Evolutionary conservation across 1,140 invertebrate genomes (phyloP).

Genomic region (Pararge aegeria): DNA sequence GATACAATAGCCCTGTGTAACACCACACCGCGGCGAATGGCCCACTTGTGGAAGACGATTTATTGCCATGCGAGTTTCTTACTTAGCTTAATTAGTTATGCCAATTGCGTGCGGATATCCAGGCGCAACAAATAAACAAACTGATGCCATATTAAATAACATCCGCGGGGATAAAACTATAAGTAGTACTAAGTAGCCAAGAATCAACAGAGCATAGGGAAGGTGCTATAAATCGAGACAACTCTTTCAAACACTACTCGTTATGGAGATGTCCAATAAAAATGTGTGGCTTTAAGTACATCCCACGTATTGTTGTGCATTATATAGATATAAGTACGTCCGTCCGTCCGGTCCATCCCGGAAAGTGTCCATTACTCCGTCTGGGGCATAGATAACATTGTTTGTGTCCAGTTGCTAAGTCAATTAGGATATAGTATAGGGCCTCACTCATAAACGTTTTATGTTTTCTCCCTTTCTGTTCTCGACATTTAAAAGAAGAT

Average conservation of each 20-base stretch:
- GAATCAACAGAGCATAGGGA: no score
- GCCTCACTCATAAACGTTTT: no score
- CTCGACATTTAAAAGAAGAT: no score
- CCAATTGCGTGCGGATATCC: background rate
- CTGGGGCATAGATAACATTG: constrained; percentile 14
- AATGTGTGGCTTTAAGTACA: constrained; percentile 5
- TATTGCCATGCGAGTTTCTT: background rate
- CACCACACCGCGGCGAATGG: background rate
- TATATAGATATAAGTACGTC: constrained; percentile 1
- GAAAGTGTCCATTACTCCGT: constrained; percentile 8
- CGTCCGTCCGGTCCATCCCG: constrained; percentile 10
- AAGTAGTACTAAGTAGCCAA: no score
- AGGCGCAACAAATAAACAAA: no score
- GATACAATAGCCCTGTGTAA: constrained; percentile 3
- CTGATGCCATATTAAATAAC: constrained; percentile 4
- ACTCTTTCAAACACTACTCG: no score
- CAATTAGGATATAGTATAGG: background rate
- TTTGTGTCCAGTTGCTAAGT: background rate
- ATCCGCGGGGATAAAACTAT: no score
- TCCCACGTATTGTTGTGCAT: constrained; percentile 9
- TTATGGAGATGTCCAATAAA: no score
- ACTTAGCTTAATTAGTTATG: background rate
- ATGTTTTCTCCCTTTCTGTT: no score
- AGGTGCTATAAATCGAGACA: no score
- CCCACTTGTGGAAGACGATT: background rate